A percentile compares a stretch with the other conserved stretches of the same genome.
These are phyloP conservation scores for Eudasyphora cyanicolor DNA, from an alignment of 2,888 invertebrate species.

Conservation along the genomic window DNA sequence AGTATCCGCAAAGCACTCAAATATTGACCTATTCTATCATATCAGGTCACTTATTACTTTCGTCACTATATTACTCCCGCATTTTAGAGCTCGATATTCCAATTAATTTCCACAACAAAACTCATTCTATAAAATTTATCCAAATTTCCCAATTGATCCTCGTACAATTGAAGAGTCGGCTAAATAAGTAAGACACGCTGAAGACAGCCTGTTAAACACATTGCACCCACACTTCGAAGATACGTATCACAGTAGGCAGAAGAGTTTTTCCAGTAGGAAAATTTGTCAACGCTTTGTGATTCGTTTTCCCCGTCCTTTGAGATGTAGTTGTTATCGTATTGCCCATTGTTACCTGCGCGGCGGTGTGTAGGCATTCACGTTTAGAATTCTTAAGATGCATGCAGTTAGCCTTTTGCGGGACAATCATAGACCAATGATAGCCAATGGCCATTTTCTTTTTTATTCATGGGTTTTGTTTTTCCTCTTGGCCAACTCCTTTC, in stretches of 20 bases:
- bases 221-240: conserved; percentile 56
- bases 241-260: conserved; percentile 5
- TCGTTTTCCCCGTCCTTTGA: conserved; percentile 46
- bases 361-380: neutral
- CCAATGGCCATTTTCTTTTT: neutral
- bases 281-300: conserved; percentile 10
- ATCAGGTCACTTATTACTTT: no score
- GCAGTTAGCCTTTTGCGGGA: conserved; percentile 26
- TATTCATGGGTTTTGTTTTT: no score
- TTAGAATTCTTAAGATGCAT: conserved; percentile 26
- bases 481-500: conserved; percentile 19
- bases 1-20: no score
- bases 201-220: conserved; percentile 41
- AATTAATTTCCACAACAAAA: neutral
- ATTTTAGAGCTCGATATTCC: neutral
- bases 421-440: neutral
- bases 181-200: neutral
- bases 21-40: no score
- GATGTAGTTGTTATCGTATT: neutral
- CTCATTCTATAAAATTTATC: neutral
- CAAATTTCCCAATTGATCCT: neutral
- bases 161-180: neutral
- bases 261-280: conserved; percentile 57
- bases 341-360: neutral
- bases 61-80: no score